Percentiles rank a stretch among this genome's conserved stretches.
Evolutionary conservation across 2,888 invertebrate species (phyloP).

Genomic region (Aleiodes leptofemur): DNA sequence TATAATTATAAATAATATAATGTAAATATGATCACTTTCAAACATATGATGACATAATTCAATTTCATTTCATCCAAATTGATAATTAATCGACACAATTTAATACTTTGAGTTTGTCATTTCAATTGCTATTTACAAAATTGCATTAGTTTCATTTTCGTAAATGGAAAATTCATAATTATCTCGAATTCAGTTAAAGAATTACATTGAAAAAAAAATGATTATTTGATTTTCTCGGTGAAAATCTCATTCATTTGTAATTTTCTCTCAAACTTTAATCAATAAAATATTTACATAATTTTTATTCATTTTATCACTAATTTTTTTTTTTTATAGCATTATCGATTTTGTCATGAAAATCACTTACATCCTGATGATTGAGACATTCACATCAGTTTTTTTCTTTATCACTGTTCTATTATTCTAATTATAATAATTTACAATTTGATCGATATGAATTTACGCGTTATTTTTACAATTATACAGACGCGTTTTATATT

Average conservation of each 20-base stretch:
- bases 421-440: constrained; percentile 26
- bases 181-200: too few species aligned
- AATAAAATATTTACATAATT: constrained; percentile 22
- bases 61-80: too few species aligned
- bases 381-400: constrained; percentile 2
- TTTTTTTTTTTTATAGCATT: constrained; percentile 7
- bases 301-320: constrained; percentile 20
- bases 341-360: constrained; percentile 25
- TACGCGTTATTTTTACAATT: constrained; percentile 11
- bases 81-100: too few species aligned
- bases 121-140: not conserved
- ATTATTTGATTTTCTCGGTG: not conserved
- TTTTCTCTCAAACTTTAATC: not conserved
- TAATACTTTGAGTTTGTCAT: too few species aligned
- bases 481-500: not conserved
- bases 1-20: too few species aligned
- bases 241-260: not conserved
- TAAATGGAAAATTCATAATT: too few species aligned
- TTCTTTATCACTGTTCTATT: constrained; percentile 20
- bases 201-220: not conserved
- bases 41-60: too few species aligned
- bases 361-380: constrained; percentile 14
- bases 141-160: constrained; percentile 23
- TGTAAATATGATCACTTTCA: too few species aligned
- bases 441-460: constrained; percentile 13